Evolutionary conservation across 1,140 invertebrate genomes (phyloP).

Genomic region (Aphis craccivora): DNA sequence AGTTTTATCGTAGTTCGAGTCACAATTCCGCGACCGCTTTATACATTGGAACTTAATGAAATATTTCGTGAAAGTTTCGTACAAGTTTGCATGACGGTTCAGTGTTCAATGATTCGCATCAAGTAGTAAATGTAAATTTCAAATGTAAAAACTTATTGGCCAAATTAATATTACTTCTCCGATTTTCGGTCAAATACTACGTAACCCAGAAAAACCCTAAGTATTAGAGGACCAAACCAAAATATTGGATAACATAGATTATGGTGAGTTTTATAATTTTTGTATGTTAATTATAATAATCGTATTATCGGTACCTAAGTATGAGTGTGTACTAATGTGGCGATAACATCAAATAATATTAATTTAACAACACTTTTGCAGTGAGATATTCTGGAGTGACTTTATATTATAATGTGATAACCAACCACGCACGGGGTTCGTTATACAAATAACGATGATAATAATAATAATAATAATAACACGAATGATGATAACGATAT

Average conservation of each 20-base stretch:
- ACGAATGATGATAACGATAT: neutral
- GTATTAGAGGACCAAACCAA: too few species aligned
- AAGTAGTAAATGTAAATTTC: neutral
- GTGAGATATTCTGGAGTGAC: neutral
- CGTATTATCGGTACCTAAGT: neutral
- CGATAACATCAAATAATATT: too few species aligned
- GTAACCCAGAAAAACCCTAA: neutral
- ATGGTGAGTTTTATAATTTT: too few species aligned
- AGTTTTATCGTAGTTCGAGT: neutral
- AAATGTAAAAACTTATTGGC: neutral
- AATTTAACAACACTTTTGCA: too few species aligned
- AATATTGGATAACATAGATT: too few species aligned
- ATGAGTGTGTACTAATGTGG: neutral
- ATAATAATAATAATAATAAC: neutral
- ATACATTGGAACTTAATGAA: neutral
- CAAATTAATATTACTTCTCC: neutral
- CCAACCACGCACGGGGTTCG: neutral
- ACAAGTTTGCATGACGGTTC: neutral
- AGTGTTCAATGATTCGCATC: neutral
- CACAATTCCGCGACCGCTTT: neutral
- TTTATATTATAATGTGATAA: neutral
- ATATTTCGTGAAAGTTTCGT: neutral
- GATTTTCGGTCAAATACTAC: neutral
- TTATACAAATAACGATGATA: neutral
- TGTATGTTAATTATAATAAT: too few species aligned